Evolutionary conservation across 2,888 invertebrate genomes (phyloP).

Genomic region (Mythimna albipuncta): DNA sequence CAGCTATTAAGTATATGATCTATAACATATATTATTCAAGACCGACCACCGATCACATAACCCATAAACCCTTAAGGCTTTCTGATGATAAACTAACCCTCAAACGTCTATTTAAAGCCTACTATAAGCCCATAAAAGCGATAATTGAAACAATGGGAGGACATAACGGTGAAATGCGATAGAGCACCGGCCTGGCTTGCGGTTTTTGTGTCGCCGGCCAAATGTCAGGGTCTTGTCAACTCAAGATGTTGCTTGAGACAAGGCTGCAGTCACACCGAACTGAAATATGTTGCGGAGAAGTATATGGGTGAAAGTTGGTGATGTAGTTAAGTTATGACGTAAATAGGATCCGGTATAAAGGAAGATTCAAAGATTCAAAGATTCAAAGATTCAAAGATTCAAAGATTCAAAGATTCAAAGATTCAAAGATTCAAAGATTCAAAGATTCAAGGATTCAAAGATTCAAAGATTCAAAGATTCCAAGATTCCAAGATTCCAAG

Average conservation of each 20-base stretch:
- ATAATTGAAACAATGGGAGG: conserved; percentile 57
- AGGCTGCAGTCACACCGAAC: conserved; percentile 56
- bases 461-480: too few relatives aligned
- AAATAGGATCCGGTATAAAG: too few relatives aligned
- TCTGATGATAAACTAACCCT: conserved; percentile 1
- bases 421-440: too few relatives aligned
- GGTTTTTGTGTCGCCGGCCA: conserved; percentile 67
- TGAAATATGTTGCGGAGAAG: neutral
- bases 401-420: too few relatives aligned
- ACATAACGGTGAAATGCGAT: conserved; percentile 60
- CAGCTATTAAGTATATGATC: neutral
- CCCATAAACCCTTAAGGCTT: neutral
- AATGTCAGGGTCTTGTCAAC: conserved; percentile 80
- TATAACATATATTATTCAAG: neutral
- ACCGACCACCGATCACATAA: neutral
- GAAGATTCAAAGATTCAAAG: too few relatives aligned
- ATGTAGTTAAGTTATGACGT: neutral
- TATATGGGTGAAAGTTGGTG: neutral
- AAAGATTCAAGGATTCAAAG: too few relatives aligned
- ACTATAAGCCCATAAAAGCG: conserved; percentile 33
- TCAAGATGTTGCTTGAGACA: conserved; percentile 62
- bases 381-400: too few relatives aligned
- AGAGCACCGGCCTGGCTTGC: conserved; percentile 56
- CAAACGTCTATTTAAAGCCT: conserved; percentile 8
- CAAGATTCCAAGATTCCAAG: too few relatives aligned